Percentiles rank a stretch among this genome's conserved stretches.
These are phyloP conservation scores for Chydorus sphaericus DNA, from an alignment of 2,888 invertebrate species.

Conservation along the genomic window DNA sequence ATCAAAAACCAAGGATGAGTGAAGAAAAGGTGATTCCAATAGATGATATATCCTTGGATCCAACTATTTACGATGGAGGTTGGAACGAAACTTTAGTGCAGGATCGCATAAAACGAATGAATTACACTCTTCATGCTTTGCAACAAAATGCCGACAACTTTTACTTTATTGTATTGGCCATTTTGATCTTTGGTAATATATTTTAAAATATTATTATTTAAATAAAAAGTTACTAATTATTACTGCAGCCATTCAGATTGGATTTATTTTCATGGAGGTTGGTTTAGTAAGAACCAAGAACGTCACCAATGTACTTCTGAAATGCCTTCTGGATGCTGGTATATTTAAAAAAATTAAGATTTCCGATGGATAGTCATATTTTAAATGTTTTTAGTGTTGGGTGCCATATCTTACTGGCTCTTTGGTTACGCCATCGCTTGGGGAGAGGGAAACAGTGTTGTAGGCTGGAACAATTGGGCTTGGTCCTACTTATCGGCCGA, in stretches of 20 bases:
- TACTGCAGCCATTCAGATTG: constrained; percentile 34
- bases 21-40: too few relatives aligned
- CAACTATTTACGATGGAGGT: too few relatives aligned
- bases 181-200: not conserved
- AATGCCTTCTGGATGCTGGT: constrained; percentile 36
- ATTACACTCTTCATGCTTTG: not conserved
- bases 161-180: not conserved
- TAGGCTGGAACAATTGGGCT: constrained; percentile 25
- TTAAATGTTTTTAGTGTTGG: constrained; percentile 19
- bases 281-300: constrained; percentile 35
- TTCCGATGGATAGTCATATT: too few relatives aligned
- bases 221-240: constrained; percentile 10
- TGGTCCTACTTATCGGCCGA: not conserved
- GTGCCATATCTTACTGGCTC: constrained; percentile 33
- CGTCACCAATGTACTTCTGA: constrained; percentile 36
- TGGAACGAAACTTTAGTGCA: too few relatives aligned
- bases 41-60: too few relatives aligned
- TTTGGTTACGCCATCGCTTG: constrained; percentile 34
- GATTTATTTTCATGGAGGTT: constrained; percentile 37
- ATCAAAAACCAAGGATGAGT: too few relatives aligned
- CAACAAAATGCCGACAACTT: not conserved
- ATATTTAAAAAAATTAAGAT: too few relatives aligned
- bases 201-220: not conserved
- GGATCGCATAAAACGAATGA: too few relatives aligned
- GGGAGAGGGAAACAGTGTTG: constrained; percentile 28